phyloP scores from a whole-genome alignment of 2,113 vertebrate genomes.

The Microtus ochrogaster region DNA sequence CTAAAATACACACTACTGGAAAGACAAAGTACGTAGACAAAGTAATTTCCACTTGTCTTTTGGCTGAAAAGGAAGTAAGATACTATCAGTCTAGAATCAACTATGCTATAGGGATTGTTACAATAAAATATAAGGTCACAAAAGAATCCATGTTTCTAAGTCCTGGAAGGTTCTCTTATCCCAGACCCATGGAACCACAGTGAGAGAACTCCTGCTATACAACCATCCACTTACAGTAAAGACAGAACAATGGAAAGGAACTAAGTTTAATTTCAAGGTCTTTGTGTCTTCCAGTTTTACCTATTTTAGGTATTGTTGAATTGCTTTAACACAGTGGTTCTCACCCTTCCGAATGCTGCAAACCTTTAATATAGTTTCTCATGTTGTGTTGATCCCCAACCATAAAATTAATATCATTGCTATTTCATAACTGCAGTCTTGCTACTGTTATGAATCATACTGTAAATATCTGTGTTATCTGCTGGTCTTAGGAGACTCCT shows the following conservation, averaged over 20 bases:
- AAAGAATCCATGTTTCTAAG: background rate
- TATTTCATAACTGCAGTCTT: background rate
- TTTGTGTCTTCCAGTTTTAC: background rate
- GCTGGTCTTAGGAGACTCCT: background rate
- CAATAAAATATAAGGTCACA: background rate
- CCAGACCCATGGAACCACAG: background rate
- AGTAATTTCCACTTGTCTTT: background rate
- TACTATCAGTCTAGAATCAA: background rate
- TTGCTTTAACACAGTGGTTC: background rate
- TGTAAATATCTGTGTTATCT: background rate
- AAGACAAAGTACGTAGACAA: background rate
- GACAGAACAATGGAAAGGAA: background rate
- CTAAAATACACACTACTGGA: background rate
- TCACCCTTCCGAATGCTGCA: background rate
- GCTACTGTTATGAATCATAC: background rate
- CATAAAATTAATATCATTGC: background rate
- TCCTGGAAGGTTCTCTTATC: background rate
- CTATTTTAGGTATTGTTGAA: background rate
- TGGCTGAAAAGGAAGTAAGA: background rate
- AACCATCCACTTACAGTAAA: background rate
- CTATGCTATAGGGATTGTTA: background rate
- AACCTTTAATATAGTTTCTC: background rate
- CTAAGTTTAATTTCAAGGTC: background rate
- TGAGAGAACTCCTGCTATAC: background rate
- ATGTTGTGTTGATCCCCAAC: background rate